Percentiles rank a stretch among this genome's conserved stretches.
Evolutionary conservation across 2,888 invertebrate genomes (phyloP).

Genomic region (Biston stratarius): DNA sequence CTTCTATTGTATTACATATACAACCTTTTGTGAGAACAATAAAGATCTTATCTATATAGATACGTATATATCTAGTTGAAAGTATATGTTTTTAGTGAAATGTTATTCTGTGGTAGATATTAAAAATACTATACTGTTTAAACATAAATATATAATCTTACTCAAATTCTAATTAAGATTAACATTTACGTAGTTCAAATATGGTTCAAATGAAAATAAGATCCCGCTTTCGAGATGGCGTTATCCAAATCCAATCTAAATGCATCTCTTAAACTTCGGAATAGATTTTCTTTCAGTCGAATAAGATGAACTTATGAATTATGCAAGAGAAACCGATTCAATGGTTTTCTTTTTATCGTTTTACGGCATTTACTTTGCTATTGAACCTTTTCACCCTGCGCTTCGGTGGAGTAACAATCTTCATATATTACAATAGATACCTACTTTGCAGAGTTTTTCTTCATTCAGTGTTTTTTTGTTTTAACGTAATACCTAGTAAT

Average conservation of each 20-base stretch:
- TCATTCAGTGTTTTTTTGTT: too few relatives aligned
- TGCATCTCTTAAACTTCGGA: constrained; percentile 44
- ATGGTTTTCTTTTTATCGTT: constrained; percentile 45
- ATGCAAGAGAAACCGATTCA: constrained; percentile 44
- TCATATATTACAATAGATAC: neutral
- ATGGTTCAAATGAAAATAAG: constrained; percentile 18
- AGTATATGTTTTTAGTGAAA: too few relatives aligned
- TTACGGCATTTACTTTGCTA: constrained; percentile 42
- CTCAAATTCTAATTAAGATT: neutral
- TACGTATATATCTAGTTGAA: too few relatives aligned
- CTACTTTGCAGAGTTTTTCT: too few relatives aligned
- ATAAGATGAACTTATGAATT: constrained; percentile 48
- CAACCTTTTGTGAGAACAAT: too few relatives aligned
- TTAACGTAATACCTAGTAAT: too few relatives aligned
- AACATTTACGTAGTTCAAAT: constrained; percentile 2
- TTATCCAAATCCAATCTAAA: constrained; percentile 43
- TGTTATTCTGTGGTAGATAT: neutral
- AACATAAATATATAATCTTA: neutral
- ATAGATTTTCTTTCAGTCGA: constrained; percentile 43
- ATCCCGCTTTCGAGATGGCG: constrained; percentile 36
- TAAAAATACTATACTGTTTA: neutral
- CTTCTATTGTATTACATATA: too few relatives aligned
- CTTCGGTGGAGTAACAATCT: constrained; percentile 26
- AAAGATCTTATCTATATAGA: too few relatives aligned
- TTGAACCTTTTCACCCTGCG: constrained; percentile 39